phyloP scores from a whole-genome alignment of 2,797 vertebrate species.

The Lepilemur ruficaudatus region DNA sequence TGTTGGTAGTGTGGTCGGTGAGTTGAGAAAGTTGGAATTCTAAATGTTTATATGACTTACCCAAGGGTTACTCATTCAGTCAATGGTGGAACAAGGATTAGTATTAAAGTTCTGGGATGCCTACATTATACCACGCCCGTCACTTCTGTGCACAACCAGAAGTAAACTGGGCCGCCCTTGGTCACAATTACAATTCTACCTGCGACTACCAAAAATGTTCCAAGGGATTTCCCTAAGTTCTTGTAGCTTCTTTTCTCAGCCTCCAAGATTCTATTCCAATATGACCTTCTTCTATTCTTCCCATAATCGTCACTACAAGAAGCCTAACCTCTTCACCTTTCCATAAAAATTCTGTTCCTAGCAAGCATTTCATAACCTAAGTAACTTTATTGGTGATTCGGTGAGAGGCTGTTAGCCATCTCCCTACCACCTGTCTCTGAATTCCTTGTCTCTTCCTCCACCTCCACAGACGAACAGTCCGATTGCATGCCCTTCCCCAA shows the following conservation, averaged over 20 bases:
- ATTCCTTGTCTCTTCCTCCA: not conserved
- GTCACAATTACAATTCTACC: not conserved
- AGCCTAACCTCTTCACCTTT: not conserved
- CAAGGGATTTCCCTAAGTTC: not conserved
- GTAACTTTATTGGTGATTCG: not conserved
- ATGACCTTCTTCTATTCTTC: not conserved
- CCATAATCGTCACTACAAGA: not conserved
- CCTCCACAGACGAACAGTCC: no score
- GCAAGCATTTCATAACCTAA: not conserved
- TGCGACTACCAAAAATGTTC: not conserved
- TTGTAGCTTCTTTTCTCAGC: not conserved
- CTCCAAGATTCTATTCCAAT: not conserved
- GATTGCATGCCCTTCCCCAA: not conserved
- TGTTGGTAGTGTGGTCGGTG: not conserved
- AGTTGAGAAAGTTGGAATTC: not conserved
- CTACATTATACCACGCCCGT: not conserved
- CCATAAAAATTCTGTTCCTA: not conserved
- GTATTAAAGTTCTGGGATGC: not conserved
- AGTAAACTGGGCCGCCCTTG: not conserved
- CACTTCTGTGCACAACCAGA: not conserved
- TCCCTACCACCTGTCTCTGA: not conserved
- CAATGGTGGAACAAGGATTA: not conserved
- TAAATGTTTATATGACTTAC: not conserved
- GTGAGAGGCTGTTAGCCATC: not conserved
- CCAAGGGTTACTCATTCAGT: not conserved